Conservation (phyloP, 2,113 vertebrate species). For the Machaerirhynchus nigripectus region DNA sequence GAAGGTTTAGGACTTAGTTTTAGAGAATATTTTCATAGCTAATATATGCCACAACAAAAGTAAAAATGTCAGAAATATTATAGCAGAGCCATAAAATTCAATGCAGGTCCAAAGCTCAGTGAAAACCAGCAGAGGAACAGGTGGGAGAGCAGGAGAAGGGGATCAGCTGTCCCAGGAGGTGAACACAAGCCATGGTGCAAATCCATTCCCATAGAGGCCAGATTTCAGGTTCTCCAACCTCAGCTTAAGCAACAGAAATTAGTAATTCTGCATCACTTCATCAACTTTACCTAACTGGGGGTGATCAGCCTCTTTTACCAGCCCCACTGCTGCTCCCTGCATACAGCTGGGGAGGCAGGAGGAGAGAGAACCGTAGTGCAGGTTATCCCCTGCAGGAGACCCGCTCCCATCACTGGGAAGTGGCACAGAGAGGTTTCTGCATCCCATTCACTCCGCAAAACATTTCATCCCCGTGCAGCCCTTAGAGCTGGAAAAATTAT, state of each 20-base stretch:
- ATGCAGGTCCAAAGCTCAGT: not conserved
- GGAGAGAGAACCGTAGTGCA: accelerated
- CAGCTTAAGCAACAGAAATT: not conserved
- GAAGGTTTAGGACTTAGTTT: not conserved
- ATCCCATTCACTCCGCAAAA: not conserved
- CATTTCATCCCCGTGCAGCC: not conserved
- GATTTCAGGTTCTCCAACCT: slow-evolving; percentile 20
- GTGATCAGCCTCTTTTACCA: not conserved
- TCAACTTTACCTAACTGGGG: not conserved
- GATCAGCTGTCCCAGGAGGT: not conserved
- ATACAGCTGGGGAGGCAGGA: not conserved
- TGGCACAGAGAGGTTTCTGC: accelerated
- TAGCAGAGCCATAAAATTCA: slow-evolving; percentile 31
- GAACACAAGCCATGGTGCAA: not conserved
- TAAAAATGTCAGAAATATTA: not conserved
- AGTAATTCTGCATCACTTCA: not conserved
- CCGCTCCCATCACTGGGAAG: not conserved
- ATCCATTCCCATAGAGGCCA: slow-evolving; percentile 43
- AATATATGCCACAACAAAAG: not conserved
- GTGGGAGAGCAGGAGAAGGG: not conserved
- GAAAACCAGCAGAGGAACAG: slow-evolving; percentile 12
- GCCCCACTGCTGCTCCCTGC: accelerated
- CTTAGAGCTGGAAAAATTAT: not conserved
- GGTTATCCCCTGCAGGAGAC: not conserved
- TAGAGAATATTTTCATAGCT: not conserved